These are phyloP conservation scores for Calosoma granatense DNA, from an alignment of 1,140 invertebrate species.

Conservation along the genomic window DNA sequence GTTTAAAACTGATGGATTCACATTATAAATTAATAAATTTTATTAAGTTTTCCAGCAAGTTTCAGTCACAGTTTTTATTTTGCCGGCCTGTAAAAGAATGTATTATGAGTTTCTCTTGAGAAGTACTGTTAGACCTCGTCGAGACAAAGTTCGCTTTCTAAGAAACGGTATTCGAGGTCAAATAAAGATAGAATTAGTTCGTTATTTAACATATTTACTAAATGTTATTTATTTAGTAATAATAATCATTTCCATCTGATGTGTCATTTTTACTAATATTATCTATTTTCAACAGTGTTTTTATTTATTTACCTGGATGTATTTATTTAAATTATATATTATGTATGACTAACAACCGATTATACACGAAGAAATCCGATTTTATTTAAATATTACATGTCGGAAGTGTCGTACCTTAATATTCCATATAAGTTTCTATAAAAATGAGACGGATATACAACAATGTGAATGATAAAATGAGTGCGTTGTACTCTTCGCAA, in stretches of 20 bases:
- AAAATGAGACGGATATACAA: not conserved
- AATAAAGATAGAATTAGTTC: not conserved
- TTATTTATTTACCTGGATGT: too few relatives aligned
- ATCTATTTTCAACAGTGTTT: too few relatives aligned
- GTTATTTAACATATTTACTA: not conserved
- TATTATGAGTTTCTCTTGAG: not conserved
- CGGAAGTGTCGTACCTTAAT: not conserved
- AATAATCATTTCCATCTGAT: too few relatives aligned
- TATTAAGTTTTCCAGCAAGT: not conserved
- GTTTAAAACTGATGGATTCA: not conserved
- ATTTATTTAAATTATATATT: too few relatives aligned
- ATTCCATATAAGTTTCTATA: not conserved
- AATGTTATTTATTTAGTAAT: too few relatives aligned
- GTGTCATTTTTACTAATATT: too few relatives aligned
- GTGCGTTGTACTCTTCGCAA: not conserved
- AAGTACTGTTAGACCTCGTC: not conserved
- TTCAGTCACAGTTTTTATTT: not conserved
- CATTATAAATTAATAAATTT: not conserved
- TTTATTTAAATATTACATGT: not conserved
- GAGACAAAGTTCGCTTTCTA: not conserved
- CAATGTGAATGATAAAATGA: not conserved
- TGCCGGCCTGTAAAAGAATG: not conserved
- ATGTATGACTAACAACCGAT: not conserved
- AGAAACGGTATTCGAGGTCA: conserved; percentile 1
- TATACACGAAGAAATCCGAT: not conserved